phyloP scores from a whole-genome alignment of 2,888 invertebrate genomes.

The Malthinus seriepunctatus region DNA sequence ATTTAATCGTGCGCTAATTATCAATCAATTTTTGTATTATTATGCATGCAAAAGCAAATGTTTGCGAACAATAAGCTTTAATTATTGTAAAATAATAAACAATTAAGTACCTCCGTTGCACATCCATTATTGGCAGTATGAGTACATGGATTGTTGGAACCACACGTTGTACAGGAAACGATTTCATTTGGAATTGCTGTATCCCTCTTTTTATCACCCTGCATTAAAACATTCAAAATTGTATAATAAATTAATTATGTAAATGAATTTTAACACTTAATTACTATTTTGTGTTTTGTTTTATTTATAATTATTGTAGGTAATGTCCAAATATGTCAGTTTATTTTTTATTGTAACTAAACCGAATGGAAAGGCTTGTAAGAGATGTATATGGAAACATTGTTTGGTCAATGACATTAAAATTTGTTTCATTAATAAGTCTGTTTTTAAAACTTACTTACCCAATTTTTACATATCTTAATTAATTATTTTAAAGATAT shows the following conservation, averaged over 20 bases:
- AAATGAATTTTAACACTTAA: background rate
- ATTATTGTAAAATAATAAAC: background rate
- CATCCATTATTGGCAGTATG: slow-evolving; percentile 88
- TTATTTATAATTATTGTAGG: no score
- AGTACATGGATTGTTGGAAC: slow-evolving; percentile 75
- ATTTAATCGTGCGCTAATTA: background rate
- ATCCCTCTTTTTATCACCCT: slow-evolving; percentile 87
- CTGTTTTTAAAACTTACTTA: background rate
- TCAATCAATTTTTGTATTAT: background rate
- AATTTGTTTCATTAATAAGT: no score
- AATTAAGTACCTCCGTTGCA: slow-evolving; percentile 73
- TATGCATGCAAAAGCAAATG: slow-evolving; percentile 8
- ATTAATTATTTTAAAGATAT: background rate
- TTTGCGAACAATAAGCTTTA: slow-evolving; percentile 3
- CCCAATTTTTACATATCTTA: background rate
- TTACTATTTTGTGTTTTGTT: no score
- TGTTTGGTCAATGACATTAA: no score
- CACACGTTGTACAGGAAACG: slow-evolving; percentile 82
- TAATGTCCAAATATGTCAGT: no score
- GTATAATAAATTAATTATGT: background rate
- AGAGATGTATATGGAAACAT: no score
- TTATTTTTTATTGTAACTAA: no score
- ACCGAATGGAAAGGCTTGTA: no score
- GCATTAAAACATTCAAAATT: slow-evolving; percentile 37
- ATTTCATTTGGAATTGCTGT: slow-evolving; percentile 77